These are phyloP conservation scores for Syrphus vitripennis DNA, from an alignment of 2,888 invertebrate species.

Conservation along the genomic window DNA sequence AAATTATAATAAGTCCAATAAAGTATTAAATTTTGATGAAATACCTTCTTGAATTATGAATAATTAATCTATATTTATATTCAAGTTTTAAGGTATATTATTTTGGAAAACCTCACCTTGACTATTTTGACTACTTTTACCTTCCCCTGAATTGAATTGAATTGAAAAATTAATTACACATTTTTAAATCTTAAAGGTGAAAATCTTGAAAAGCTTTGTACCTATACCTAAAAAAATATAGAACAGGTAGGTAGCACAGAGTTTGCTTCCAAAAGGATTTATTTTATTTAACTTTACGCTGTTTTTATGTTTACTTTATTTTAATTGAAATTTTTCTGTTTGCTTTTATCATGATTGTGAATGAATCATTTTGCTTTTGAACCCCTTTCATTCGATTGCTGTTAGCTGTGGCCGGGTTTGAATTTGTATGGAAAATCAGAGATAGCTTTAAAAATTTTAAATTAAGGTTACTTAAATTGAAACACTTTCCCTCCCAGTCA, in stretches of 20 bases:
- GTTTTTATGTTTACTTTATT: background rate
- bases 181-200: background rate
- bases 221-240: no score
- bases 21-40: background rate
- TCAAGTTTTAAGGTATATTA: background rate
- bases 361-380: background rate
- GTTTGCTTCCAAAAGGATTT: background rate
- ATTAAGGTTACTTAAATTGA: background rate
- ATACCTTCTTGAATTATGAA: background rate
- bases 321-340: slow-evolving; percentile 14
- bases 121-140: background rate
- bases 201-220: background rate
- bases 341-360: slow-evolving; percentile 4
- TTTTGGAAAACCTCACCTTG: background rate
- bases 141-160: no score
- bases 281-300: background rate
- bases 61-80: background rate
- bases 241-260: background rate
- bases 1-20: background rate
- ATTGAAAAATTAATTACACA: background rate
- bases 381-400: background rate
- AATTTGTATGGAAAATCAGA: background rate
- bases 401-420: background rate
- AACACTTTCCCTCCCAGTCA: no score
- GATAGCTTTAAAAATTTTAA: background rate